phyloP scores from a whole-genome alignment of 2,797 vertebrate genomes.

The Micropoecilia bifurca region DNA sequence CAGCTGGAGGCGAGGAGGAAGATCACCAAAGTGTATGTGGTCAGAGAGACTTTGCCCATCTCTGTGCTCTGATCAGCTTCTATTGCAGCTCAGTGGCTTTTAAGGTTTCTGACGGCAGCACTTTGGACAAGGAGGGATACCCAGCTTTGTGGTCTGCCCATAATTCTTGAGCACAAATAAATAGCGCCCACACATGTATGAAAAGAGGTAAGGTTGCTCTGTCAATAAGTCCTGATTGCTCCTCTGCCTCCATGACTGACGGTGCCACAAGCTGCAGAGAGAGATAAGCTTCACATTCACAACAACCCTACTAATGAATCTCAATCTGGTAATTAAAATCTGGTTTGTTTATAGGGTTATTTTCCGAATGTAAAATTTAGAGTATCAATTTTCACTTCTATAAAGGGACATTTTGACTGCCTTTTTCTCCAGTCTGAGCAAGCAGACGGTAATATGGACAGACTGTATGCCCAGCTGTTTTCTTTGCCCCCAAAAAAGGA shows the following conservation, averaged over 20 bases:
- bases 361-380: neutral
- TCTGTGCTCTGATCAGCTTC: conserved; percentile 47
- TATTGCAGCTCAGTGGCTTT: conserved; percentile 59
- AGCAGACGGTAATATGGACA: neutral
- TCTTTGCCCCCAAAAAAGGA: too few relatives aligned
- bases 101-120: conserved; percentile 72
- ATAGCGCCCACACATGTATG: conserved; percentile 52
- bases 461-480: neutral
- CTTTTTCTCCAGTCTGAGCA: neutral
- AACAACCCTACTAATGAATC: conserved; percentile 28
- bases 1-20: conserved; percentile 50
- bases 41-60: conserved; percentile 70
- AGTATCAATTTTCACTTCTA: neutral
- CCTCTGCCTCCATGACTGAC: conserved; percentile 40
- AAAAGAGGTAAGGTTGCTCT: conserved; percentile 51
- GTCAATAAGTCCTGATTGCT: conserved; percentile 71
- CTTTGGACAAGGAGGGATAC: conserved; percentile 29
- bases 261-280: conserved; percentile 63
- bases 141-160: conserved; percentile 69
- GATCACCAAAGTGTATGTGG: conserved; percentile 47
- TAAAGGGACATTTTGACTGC: neutral
- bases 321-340: conserved; percentile 26
- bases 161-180: conserved; percentile 66
- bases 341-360: neutral
- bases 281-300: conserved; percentile 78